phyloP scores from a whole-genome alignment of 1,140 invertebrate species.

The silkworm (Bombyx mori) region DNA sequence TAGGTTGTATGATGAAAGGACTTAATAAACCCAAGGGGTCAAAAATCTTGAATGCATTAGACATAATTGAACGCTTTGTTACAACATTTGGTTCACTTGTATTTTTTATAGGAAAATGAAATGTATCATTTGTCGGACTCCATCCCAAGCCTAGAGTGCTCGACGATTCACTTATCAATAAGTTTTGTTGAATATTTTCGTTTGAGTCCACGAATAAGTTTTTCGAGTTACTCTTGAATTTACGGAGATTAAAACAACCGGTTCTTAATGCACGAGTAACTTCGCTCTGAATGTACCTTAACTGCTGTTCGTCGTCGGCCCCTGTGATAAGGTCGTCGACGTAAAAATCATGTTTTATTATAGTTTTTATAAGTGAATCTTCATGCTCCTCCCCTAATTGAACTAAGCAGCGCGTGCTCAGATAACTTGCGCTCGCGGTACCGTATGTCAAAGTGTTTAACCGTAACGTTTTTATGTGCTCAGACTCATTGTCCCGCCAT shows the following conservation, averaged over 20 bases:
- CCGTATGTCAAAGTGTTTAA: constrained; percentile 2
- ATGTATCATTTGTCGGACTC: constrained; percentile 15
- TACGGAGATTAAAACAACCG: too few species aligned
- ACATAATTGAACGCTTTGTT: constrained; percentile 51
- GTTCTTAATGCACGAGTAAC: too few species aligned
- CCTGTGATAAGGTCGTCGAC: too few species aligned
- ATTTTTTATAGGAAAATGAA: constrained; percentile 21
- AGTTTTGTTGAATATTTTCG: too few species aligned
- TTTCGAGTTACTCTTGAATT: too few species aligned
- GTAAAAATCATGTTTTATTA: too few species aligned
- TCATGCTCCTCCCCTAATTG: too few species aligned
- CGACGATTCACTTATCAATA: constrained; percentile 23
- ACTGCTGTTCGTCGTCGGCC: too few species aligned
- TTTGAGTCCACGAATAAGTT: too few species aligned
- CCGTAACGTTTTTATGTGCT: background rate
- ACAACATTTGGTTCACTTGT: background rate
- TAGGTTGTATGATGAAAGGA: constrained; percentile 25
- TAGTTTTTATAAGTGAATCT: too few species aligned
- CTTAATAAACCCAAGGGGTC: constrained; percentile 52
- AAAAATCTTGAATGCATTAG: constrained; percentile 20
- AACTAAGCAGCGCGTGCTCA: background rate
- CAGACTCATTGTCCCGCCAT: constrained; percentile 4
- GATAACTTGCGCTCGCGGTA: background rate
- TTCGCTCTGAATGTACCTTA: too few species aligned
- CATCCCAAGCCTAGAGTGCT: constrained; percentile 26